A percentile compares a stretch with the other conserved stretches of the same genome.
phyloP scores from a whole-genome alignment of 2,888 invertebrate species.

The Campaea margaritaria region DNA sequence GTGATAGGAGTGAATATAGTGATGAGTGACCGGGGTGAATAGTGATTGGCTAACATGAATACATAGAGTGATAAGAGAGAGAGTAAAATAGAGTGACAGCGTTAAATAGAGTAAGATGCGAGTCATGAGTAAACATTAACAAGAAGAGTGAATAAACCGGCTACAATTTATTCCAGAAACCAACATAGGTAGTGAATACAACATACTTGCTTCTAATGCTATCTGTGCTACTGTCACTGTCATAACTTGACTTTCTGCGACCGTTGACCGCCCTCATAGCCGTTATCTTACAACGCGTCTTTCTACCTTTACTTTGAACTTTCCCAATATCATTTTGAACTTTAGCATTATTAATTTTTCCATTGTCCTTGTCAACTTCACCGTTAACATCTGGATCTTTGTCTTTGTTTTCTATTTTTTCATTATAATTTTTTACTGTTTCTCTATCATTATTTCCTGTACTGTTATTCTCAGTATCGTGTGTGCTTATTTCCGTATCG shows the following conservation, averaged over 20 bases:
- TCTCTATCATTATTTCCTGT: background rate
- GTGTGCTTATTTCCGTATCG: background rate
- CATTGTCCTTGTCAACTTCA: slow-evolving; percentile 10
- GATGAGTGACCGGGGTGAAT: no score
- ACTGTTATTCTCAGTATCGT: background rate
- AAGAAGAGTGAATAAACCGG: no score
- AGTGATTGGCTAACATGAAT: no score
- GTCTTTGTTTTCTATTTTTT: background rate
- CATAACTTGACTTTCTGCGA: slow-evolving; percentile 10
- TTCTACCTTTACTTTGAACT: slow-evolving; percentile 11
- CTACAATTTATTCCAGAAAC: no score
- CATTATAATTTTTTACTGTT: slow-evolving; percentile 1
- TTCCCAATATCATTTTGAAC: slow-evolving; percentile 29
- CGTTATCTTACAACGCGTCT: slow-evolving; percentile 21
- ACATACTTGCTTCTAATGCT: slow-evolving; percentile 36
- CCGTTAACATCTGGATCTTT: background rate
- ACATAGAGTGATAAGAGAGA: no score
- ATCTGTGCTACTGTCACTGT: slow-evolving; percentile 32
- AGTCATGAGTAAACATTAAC: no score
- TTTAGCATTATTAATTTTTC: slow-evolving; percentile 19
- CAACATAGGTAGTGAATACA: no score
- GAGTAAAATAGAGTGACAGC: no score
- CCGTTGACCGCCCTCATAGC: slow-evolving; percentile 11
- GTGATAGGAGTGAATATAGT: no score
- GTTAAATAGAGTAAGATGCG: no score